Base-by-base conservation (phyloP, 1,140 invertebrate genomes). In the Brachionus rotundiformis region DNA sequence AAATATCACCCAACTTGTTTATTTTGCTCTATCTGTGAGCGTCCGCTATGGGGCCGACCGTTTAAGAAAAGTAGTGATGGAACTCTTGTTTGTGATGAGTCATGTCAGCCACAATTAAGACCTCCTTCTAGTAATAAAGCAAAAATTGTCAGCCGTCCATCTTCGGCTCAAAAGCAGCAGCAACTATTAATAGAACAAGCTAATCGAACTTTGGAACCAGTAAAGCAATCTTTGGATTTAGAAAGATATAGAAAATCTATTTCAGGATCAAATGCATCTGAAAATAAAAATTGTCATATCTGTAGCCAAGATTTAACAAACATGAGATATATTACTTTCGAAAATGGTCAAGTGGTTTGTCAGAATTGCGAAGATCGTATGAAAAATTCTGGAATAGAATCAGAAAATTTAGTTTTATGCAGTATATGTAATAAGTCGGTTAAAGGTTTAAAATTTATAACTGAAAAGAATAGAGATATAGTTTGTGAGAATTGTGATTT, bases 1-100 rank as follows among this genome's bases (percentile, higher is more conserved):
- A 49, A 16, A 54, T 77, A 49, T 49, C 73, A 77, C 19, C 73
- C 73, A 5, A 77, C 73, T 33, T 77, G 73, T 11, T 33, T 77
- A 33, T 29, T 27, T 59, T 77, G 73, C 19, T 10, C 11, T 2
- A 77, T 19, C 6, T 77, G 73, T 33, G 73, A 77, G 6, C 41
- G 49, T 16, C 10, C 73, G 16, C 25, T 77, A 13, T 77, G 73
- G 73, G 73, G 73, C 1, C 27, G 44, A 10, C 73, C 73, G 7
- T 77, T 77, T 23, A 77, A 77, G 27, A 77, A 77, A 47, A 59
- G 8, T 33, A 77, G 23, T 3, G 25, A 49, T 54, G 73, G 41
- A 23, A 6, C 25, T 39, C 39, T 77, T 31, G 19, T 44, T 77
- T 77, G 73, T 77, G 73, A 77, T n/a, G 11, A 31, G 6, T 44